Evolutionary conservation across 2,113 vertebrate genomes (phyloP).

Genomic region (Gorsachius goisagi): DNA sequence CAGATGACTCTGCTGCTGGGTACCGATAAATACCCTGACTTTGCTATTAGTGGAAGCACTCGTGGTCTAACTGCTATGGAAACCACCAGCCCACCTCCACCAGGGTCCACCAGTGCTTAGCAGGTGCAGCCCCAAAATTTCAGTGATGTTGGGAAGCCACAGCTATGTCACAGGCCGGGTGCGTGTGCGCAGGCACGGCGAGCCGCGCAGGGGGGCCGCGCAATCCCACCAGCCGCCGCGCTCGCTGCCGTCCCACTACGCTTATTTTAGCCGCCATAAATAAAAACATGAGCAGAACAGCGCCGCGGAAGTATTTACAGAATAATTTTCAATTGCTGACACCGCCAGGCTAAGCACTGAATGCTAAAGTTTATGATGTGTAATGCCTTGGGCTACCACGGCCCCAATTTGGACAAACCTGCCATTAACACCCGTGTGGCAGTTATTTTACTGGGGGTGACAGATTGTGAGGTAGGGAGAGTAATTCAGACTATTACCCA

Average conservation of each 20-base stretch:
- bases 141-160: not conserved
- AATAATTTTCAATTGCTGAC: slow-evolving; percentile 65
- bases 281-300: slow-evolving; percentile 67
- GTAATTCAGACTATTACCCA: slow-evolving; percentile 91
- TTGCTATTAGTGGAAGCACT: not conserved
- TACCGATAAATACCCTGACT: not conserved
- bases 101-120: not conserved
- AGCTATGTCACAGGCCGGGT: not conserved
- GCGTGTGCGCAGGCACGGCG: not conserved
- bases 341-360: slow-evolving; percentile 44
- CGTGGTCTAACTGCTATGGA: not conserved
- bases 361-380: slow-evolving; percentile 80
- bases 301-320: slow-evolving; percentile 56
- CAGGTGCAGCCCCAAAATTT: not conserved
- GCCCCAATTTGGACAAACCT: slow-evolving; percentile 81
- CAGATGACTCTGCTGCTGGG: not conserved
- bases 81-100: not conserved
- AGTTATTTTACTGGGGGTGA: slow-evolving; percentile 86
- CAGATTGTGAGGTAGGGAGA: slow-evolving; percentile 88
- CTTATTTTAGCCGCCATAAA: slow-evolving; percentile 71
- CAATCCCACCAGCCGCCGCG: not conserved
- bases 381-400: slow-evolving; percentile 72
- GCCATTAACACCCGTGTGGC: slow-evolving; percentile 79
- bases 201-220: rapidly evolving
- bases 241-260: not conserved